Evolutionary conservation across 35 echinoderm and acorn worm species (phyloP).

Genomic region (Apostichopus parvimensis): DNA sequence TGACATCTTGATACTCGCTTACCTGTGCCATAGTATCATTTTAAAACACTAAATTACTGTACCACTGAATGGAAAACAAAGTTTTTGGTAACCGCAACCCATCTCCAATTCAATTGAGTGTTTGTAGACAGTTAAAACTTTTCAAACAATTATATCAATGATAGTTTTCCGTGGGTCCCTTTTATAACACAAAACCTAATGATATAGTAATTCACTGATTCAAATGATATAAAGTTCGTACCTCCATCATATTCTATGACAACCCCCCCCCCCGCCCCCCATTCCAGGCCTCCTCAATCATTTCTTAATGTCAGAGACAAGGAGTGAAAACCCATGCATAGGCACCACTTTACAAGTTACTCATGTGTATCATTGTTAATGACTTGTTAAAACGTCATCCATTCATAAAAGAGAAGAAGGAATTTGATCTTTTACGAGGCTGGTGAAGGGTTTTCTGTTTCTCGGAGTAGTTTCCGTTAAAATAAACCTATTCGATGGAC

Average conservation of each 20-base stretch:
- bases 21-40: too few species aligned
- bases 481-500: conserved; percentile 19
- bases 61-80: too few species aligned
- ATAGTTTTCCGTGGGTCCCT: too few species aligned
- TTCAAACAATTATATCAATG: too few species aligned
- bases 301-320: background rate
- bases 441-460: background rate
- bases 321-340: background rate
- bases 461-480: background rate
- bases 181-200: too few species aligned
- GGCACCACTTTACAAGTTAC: background rate
- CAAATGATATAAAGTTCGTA: background rate
- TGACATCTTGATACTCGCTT: too few species aligned
- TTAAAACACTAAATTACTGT: too few species aligned
- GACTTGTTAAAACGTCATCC: background rate
- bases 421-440: background rate
- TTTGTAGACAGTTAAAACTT: too few species aligned
- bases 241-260: background rate
- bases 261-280: background rate
- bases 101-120: too few species aligned
- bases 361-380: background rate
- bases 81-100: too few species aligned
- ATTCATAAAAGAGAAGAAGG: background rate
- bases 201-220: too few species aligned
- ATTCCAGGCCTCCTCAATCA: background rate